Percentiles rank a stretch among this genome's conserved stretches.
These are phyloP conservation scores for Pharmacophagus antenor DNA, from an alignment of 2,888 invertebrate genomes.

Conservation along the genomic window DNA sequence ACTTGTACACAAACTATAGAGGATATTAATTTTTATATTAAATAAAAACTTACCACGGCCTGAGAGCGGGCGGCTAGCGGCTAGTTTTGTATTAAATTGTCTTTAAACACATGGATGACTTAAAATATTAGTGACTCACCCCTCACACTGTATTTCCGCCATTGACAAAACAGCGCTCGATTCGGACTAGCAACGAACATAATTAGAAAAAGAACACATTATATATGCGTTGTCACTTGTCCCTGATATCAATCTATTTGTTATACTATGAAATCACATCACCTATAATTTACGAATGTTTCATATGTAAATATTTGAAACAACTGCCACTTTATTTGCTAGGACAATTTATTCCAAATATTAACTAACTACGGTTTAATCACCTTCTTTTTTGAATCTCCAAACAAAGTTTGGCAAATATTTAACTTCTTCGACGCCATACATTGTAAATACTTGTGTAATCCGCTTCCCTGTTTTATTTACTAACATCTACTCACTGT, in stretches of 20 bases:
- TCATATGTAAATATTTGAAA: not conserved
- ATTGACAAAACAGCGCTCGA: slow-evolving; percentile 31
- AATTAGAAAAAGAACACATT: not conserved
- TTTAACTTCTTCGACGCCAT: slow-evolving; percentile 10
- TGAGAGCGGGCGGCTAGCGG: too few relatives aligned
- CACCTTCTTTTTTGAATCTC: slow-evolving; percentile 5
- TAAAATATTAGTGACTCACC: slow-evolving; percentile 8
- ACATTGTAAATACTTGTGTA: slow-evolving; percentile 14
- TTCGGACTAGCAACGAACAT: slow-evolving; percentile 11
- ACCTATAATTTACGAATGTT: not conserved
- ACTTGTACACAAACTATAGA: too few relatives aligned
- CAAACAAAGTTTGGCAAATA: slow-evolving; percentile 20
- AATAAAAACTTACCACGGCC: too few relatives aligned
- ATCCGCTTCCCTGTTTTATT: slow-evolving; percentile 41
- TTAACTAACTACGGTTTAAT: slow-evolving; percentile 9
- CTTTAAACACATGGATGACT: not conserved
- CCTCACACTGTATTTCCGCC: slow-evolving; percentile 19
- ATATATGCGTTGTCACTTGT: not conserved
- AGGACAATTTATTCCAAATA: not conserved
- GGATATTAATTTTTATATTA: too few relatives aligned
- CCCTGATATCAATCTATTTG: not conserved
- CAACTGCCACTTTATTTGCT: not conserved
- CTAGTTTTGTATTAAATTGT: not conserved
- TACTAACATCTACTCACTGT: slow-evolving; percentile 42
- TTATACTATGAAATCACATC: not conserved